Percentiles rank a stretch among this genome's conserved stretches.
phyloP scores from a whole-genome alignment of 2,888 invertebrate species.

The Apodemia hepburni region DNA sequence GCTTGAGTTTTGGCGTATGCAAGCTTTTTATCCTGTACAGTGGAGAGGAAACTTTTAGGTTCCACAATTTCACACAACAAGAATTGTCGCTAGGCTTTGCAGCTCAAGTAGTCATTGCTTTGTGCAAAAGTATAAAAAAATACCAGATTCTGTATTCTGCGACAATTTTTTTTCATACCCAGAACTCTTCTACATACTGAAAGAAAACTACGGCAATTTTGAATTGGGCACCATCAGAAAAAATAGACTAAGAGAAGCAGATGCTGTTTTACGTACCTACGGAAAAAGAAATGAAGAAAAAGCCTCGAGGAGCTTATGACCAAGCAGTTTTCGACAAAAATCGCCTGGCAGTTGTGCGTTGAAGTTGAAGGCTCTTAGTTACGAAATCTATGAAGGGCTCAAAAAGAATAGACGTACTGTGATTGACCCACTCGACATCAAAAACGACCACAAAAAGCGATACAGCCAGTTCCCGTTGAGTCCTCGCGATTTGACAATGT shows the following conservation, averaged over 20 bases:
- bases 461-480: too few species aligned
- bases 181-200: too few species aligned
- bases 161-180: too few species aligned
- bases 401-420: constrained; percentile 23
- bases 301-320: neutral
- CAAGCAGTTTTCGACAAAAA: neutral
- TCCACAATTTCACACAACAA: neutral
- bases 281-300: neutral
- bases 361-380: constrained; percentile 22
- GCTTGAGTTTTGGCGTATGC: constrained; percentile 5
- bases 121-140: too few species aligned
- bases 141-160: too few species aligned
- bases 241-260: too few species aligned
- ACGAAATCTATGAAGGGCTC: constrained; percentile 24
- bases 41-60: too few species aligned
- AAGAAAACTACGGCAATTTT: too few species aligned
- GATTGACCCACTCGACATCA: constrained; percentile 20
- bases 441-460: constrained; percentile 21
- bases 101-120: too few species aligned
- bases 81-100: too few species aligned
- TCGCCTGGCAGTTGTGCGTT: neutral
- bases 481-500: too few species aligned
- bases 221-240: too few species aligned
- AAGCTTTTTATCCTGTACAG: neutral
- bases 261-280: neutral